Conservation (phyloP, 1,140 invertebrate genomes). For the Camponotus floridanus region DNA sequence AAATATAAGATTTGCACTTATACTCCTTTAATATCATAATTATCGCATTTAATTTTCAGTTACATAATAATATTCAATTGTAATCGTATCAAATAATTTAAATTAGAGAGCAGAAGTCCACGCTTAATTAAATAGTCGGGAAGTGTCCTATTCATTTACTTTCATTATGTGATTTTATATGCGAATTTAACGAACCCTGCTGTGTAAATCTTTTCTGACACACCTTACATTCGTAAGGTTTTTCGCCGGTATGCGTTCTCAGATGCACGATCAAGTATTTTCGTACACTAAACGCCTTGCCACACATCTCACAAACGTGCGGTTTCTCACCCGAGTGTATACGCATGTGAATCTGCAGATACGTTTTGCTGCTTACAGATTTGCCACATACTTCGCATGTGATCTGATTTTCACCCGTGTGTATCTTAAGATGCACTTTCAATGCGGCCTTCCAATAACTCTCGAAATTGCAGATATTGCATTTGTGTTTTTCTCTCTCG, state of each 20-base stretch:
- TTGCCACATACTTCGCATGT: conserved; percentile 87
- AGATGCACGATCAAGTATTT: conserved; percentile 89
- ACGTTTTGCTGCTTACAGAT: conserved; percentile 87
- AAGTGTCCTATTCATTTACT: conserved; percentile 61
- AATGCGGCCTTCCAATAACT: conserved; percentile 86
- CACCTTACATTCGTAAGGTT: conserved; percentile 87
- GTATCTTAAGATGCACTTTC: conserved; percentile 94
- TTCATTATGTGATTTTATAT: conserved; percentile 77
- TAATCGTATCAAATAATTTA: neutral
- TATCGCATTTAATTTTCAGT: neutral
- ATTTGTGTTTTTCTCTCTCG: conserved; percentile 83
- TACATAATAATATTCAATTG: neutral
- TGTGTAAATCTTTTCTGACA: conserved; percentile 90
- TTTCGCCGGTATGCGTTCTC: conserved; percentile 87
- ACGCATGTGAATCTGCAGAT: conserved; percentile 85
- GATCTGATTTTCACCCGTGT: conserved; percentile 86
- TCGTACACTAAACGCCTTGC: conserved; percentile 89
- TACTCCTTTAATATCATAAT: neutral
- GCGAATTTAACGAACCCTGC: conserved; percentile 80
- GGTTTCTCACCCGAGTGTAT: conserved; percentile 91
- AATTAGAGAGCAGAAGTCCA: neutral
- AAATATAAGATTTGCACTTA: neutral
- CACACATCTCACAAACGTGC: conserved; percentile 91
- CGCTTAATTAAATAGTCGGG: neutral
- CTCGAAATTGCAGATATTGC: conserved; percentile 79